Percentiles rank a stretch among this genome's conserved stretches.
These are phyloP conservation scores for Coregonus clupeaformis DNA, from an alignment of 2,113 vertebrate genomes.

Conservation along the genomic window DNA sequence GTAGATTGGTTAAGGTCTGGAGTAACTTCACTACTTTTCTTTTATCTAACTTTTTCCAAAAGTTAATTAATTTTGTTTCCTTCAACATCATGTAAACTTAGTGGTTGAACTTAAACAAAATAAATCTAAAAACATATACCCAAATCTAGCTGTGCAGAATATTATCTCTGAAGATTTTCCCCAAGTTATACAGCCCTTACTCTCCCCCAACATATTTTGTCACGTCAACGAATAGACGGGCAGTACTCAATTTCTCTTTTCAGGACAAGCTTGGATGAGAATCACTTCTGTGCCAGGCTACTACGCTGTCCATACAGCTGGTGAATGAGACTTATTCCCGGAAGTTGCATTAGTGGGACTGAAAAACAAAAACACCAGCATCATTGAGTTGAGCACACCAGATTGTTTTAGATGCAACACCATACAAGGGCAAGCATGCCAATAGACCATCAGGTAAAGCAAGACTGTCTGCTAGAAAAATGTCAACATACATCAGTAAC, in stretches of 20 bases:
- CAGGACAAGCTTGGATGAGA: neutral
- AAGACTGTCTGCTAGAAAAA: neutral
- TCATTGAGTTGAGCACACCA: no score
- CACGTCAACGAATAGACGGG: neutral
- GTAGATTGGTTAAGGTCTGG: neutral
- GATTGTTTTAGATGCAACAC: no score
- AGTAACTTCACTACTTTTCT: neutral
- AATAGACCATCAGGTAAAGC: no score
- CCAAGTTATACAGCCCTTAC: no score
- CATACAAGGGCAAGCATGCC: no score
- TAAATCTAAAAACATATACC: neutral
- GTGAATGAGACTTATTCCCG: neutral
- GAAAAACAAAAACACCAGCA: neutral
- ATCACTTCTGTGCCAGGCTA: neutral
- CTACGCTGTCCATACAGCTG: neutral
- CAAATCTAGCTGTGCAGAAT: neutral
- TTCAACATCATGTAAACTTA: neutral
- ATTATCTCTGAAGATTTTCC: neutral
- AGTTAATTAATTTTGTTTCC: neutral
- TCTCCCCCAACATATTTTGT: no score
- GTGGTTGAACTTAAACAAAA: neutral
- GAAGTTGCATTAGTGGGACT: neutral
- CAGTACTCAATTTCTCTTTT: neutral
- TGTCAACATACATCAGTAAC: neutral
- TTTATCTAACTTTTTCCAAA: conserved; percentile 6